These are phyloP conservation scores for Dermolepida albohirtum DNA, from an alignment of 2,888 invertebrate genomes.

Conservation along the genomic window DNA sequence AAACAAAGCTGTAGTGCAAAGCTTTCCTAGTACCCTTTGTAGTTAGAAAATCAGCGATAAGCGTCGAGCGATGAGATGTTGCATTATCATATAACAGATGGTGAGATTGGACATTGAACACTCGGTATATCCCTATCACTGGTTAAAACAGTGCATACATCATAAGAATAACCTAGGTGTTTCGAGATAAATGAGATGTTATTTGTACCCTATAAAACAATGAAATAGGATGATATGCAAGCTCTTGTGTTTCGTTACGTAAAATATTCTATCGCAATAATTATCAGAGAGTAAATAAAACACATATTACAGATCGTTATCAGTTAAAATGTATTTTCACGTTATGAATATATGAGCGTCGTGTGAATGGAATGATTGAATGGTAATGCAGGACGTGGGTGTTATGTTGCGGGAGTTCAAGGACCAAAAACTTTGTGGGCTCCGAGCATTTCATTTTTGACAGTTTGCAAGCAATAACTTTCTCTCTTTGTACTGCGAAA, in stretches of 20 bases:
- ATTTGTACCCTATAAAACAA: too few relatives aligned
- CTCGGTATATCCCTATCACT: too few relatives aligned
- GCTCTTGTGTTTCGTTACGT: background rate
- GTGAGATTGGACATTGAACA: too few relatives aligned
- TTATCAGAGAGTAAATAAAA: slow-evolving; percentile 29
- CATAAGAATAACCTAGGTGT: too few relatives aligned
- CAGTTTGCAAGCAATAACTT: slow-evolving; percentile 30
- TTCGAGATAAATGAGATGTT: too few relatives aligned
- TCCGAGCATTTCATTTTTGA: slow-evolving; percentile 33
- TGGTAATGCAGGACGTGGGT: slow-evolving; percentile 42
- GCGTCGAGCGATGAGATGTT: too few relatives aligned
- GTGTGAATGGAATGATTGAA: slow-evolving; percentile 40
- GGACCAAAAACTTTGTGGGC: slow-evolving; percentile 39
- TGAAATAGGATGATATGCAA: too few relatives aligned
- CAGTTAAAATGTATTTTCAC: slow-evolving; percentile 38
- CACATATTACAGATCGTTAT: slow-evolving; percentile 38
- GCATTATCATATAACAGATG: too few relatives aligned
- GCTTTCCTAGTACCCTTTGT: too few relatives aligned
- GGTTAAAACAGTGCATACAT: too few relatives aligned
- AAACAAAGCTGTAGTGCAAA: too few relatives aligned
- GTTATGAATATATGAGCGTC: slow-evolving; percentile 29
- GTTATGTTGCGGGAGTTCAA: slow-evolving; percentile 39
- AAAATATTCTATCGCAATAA: slow-evolving; percentile 22
- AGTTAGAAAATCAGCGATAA: too few relatives aligned
- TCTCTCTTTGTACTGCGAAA: slow-evolving; percentile 3